Evolutionary conservation across 2,888 invertebrate species (phyloP).

Genomic region (Trichopria drosophilae): DNA sequence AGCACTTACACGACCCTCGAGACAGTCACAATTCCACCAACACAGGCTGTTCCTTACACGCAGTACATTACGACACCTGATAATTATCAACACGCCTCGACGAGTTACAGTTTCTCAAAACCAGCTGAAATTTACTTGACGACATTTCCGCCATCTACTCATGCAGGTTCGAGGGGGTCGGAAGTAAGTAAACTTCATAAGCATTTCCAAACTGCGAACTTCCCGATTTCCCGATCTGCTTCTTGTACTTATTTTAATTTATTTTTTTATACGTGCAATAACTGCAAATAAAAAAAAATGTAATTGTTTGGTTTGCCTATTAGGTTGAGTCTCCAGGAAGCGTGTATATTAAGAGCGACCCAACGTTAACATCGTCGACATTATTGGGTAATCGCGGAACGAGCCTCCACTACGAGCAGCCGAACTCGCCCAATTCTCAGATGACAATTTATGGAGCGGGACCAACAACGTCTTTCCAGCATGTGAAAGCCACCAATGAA

Average conservation of each 20-base stretch:
- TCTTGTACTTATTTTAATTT: too few relatives aligned
- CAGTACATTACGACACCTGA: conserved; percentile 49
- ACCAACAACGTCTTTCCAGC: conserved; percentile 62
- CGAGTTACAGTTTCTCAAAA: conserved; percentile 49
- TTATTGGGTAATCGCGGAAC: conserved; percentile 60
- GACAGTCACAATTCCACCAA: conserved; percentile 64
- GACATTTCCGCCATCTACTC: conserved; percentile 46
- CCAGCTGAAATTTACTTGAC: conserved; percentile 48
- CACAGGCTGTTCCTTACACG: conserved; percentile 51
- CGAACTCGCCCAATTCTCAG: conserved; percentile 64
- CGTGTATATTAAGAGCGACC: conserved; percentile 68
- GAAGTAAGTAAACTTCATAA: conserved; percentile 46
- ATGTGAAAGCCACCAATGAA: conserved; percentile 53
- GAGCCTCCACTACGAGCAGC: conserved; percentile 63
- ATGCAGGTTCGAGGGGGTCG: conserved; percentile 40
- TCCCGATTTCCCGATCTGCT: too few relatives aligned
- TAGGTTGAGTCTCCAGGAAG: conserved; percentile 59
- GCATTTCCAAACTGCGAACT: too few relatives aligned
- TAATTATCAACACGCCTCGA: conserved; percentile 44
- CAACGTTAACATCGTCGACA: conserved; percentile 69
- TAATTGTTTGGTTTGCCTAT: conserved; percentile 3
- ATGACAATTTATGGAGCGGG: conserved; percentile 64
- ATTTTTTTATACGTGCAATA: conserved; percentile 3
- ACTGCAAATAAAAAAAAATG: neutral
- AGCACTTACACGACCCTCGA: conserved; percentile 68